Base-by-base conservation (phyloP, 2,888 invertebrate species). In the Phymatocera aterrima region DNA sequence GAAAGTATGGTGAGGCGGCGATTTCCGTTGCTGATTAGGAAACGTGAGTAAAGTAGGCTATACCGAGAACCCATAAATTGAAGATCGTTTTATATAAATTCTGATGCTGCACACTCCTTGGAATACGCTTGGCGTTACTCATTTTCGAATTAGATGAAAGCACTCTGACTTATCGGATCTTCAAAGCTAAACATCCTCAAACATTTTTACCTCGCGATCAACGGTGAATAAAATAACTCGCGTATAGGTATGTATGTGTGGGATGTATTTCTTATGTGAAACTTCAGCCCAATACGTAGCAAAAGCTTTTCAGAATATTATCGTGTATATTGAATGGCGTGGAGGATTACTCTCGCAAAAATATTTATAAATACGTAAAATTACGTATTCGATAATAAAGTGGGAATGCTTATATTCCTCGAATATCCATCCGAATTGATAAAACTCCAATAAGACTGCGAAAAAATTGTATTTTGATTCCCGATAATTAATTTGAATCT, bases 91-190 rank as follows among this genome's bases (percentile, higher is more conserved):
- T 77, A 68, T 28, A 48, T 18, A 28, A 64, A 64, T 46, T 8
- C 6, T 31, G 54, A 12, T 28, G 24, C 18, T 68, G n/a, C n/a
- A n/a, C n/a, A 64, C 37, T n/a, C 28, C 60, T 12, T 24, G 46
- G 46, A 15, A 15, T 18, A 48, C 34, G 40, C 40, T 21, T 8
- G 21, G 12, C 2, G 6, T 43, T 65, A 28, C 28, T 40, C n/a
- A 40, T 61, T 31, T 28, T 8, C 31, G 10, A 48, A 51, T 8
- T 46, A 48, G 77, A 77, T 77, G 48, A 77, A 24, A 51, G 34
- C 68, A 77, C 77, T 77, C 24, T 51, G 48, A 65, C 51, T 21
- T 77, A 77, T 77, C 77, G 54, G 51, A 77, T 77, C 77, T 51
- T 77, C 77, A 77, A 77, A 77, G 77, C 21, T 51, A 28, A 37